phyloP scores from a whole-genome alignment of 2,888 invertebrate genomes.

The Odontothrips loti region DNA sequence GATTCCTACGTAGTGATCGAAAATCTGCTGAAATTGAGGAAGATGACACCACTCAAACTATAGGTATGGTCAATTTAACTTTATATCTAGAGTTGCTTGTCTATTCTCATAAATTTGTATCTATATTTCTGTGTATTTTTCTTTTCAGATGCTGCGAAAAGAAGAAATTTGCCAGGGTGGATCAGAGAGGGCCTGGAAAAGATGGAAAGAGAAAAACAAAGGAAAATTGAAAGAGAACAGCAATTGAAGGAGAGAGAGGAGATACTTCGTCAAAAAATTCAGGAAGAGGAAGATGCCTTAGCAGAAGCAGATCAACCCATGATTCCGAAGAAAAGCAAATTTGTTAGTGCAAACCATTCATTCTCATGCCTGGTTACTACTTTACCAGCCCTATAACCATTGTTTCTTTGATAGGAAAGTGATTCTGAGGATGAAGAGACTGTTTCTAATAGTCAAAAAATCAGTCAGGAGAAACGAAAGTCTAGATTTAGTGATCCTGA shows the following conservation, averaged over 20 bases:
- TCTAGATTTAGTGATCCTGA: constrained; percentile 47
- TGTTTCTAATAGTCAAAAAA: constrained; percentile 28
- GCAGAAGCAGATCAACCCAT: constrained; percentile 37
- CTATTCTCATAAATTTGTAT: not conserved
- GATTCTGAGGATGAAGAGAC: constrained; percentile 48
- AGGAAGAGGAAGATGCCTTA: constrained; percentile 53
- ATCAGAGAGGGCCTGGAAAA: constrained; percentile 95
- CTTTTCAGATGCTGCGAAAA: constrained; percentile 71
- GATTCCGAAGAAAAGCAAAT: constrained; percentile 55
- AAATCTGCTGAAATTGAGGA: constrained; percentile 3
- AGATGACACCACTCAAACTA: not conserved
- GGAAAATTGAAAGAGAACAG: constrained; percentile 75
- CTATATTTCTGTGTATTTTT: no score
- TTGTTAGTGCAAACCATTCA: constrained; percentile 48
- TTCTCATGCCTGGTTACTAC: no score
- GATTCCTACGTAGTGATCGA: not conserved
- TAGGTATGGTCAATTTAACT: not conserved
- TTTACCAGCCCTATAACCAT: not conserved
- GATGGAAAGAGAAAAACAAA: constrained; percentile 91
- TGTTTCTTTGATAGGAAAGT: constrained; percentile 44
- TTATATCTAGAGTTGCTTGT: not conserved
- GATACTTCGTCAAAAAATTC: constrained; percentile 49
- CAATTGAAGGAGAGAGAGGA: constrained; percentile 59
- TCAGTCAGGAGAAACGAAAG: constrained; percentile 43
- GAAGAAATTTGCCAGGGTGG: constrained; percentile 94